Evolutionary conservation across 2,797 vertebrate species (phyloP), one percentile per base, ranked within the genome.

Genomic region (Sebastes cheni): DNA sequence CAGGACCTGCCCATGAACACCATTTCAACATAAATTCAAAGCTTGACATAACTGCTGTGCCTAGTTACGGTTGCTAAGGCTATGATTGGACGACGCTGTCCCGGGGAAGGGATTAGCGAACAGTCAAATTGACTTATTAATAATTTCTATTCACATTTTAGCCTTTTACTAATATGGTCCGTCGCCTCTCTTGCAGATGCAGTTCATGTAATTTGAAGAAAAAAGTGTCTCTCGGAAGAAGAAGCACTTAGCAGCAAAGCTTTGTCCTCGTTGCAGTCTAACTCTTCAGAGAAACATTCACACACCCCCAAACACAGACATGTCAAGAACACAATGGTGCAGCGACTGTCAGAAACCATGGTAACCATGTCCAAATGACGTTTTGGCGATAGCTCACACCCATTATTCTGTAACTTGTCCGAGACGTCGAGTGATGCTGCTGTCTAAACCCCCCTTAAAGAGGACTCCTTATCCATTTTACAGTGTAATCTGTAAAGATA

Each of bases 161-260:
- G 4, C 59, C 11, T 29, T 18, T 67, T 7, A 22, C 67, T 86
- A n/a, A 87, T 55, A 0, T 13, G 7, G 8, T 34, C 12, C 79
- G 82, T 86, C 86, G 36, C 52, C 65, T 88, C 1, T 25, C 83
- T 92, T 91, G 55, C 96, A 99, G 99, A 99, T 99, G 96, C 98
- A 99, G 94, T 99, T 99, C 95, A 99, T 99, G 98, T 99, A 97
- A 98, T 93, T 90, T 89, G 91, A 97, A 95, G 95, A 95, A 93
- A 90, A 87, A 90, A 87, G 95, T 95, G 92, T 89, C 60, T 95
- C 94, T 97, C 92, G 92, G 95, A 96, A 95, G 95, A 97, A 90
- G 93, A 95, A 94, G 93, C 95, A 95, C 96, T 96, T 95, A 93
- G 93, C 95, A 95, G 96, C 94, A 92, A 97, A 95, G 90, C 92